A percentile compares a stretch with the other conserved stretches of the same genome.
phyloP scores from a whole-genome alignment of 2,113 vertebrate genomes.

The Polypterus senegalus region DNA sequence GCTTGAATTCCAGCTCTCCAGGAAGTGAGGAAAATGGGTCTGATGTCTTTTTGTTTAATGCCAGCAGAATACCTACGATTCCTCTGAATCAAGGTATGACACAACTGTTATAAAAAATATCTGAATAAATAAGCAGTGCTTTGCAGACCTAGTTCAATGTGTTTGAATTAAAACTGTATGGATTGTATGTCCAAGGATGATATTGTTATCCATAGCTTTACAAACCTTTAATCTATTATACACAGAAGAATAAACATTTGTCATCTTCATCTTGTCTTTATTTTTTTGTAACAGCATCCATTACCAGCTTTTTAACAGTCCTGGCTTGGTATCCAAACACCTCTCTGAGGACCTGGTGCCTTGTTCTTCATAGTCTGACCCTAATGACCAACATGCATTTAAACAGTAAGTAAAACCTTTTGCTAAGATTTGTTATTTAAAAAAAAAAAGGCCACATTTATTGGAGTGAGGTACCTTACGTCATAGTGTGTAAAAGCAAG shows the following conservation, averaged over 20 bases:
- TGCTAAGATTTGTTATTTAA: too few species aligned
- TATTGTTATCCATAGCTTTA: too few species aligned
- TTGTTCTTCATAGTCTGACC: conserved; percentile 92
- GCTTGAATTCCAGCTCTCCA: conserved; percentile 77
- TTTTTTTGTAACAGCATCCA: conserved; percentile 62
- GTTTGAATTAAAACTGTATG: too few species aligned
- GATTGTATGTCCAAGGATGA: too few species aligned
- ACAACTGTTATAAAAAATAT: not conserved
- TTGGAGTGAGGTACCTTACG: too few species aligned
- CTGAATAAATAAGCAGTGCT: too few species aligned
- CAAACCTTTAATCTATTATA: too few species aligned
- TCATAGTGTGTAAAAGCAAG: too few species aligned
- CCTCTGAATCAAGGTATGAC: conserved; percentile 85
- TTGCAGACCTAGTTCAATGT: too few species aligned
- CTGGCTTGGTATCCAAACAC: conserved; percentile 95
- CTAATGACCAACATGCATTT: conserved; percentile 97
- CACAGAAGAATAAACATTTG: too few species aligned
- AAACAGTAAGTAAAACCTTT: conserved; percentile 59
- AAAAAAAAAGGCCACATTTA: too few species aligned
- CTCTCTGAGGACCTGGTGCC: conserved; percentile 87
- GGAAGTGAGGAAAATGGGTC: conserved; percentile 75
- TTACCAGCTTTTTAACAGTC: conserved; percentile 87
- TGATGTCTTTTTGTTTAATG: conserved; percentile 90
- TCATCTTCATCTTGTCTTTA: not conserved
- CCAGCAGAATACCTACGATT: conserved; percentile 85